Evolutionary conservation across 2,113 vertebrate species (phyloP), one percentile per base, ranked within the genome.

Genomic region (Lonchura striata): DNA sequence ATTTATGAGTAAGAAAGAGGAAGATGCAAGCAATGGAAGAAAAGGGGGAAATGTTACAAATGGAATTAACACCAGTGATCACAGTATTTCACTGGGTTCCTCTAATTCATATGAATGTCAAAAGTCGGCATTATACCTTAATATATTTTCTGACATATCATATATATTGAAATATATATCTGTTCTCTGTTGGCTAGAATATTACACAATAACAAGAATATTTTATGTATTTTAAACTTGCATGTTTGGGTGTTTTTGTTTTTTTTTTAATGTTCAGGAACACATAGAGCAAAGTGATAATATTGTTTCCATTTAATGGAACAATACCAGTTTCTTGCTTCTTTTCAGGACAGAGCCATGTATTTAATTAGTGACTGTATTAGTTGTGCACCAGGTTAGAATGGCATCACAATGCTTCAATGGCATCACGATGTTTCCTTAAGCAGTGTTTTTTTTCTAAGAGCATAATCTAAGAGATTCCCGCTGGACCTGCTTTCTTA

Each of bases 401-500:
- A 78, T 46, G 80, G 39, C 39, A 39, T 39, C 39, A 11, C 39
- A 39, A 84, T 88, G 41, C 54, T 92, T 82, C 86, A 75, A 5
- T 65, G 47, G 50, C 74, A 84, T 80, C 60, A 52, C 50, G 41
- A 31, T 92, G 81, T 97, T 97, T 92, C 93, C 95, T 96, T 97
- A 96, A 95, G 93, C 90, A 91, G 60, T 39, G 35, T 1, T 74
- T 97, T 97, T 96, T 95, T 90, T 94, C 66, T 92, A 95, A 79
- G 57, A 97, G 92, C 78, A 96, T 95, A 97, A 95, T 92, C 90
- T 88, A 94, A 96, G 95, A 93, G 87, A 96, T 95, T 97, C 97
- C 96, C 96, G 59, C 71, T 94, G 95, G 98, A 98, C 74, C 94
- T 95, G 92, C 74, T 57, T 96, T 85, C 75, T 76, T 96, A 96